These are phyloP conservation scores for Lysandra coridon DNA, from an alignment of 2,888 invertebrate genomes.

Conservation along the genomic window DNA sequence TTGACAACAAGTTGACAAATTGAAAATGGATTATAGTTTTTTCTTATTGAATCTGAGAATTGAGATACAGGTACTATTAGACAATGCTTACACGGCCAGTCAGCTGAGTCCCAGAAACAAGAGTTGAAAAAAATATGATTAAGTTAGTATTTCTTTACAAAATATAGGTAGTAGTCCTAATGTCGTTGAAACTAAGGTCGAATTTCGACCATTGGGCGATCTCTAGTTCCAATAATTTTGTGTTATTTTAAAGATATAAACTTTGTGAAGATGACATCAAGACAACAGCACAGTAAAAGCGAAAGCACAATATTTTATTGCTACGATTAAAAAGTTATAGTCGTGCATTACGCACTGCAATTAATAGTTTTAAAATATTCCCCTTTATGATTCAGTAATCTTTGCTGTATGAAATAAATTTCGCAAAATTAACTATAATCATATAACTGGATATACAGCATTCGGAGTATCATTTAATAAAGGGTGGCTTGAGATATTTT, in stretches of 20 bases:
- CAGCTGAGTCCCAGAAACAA: no score
- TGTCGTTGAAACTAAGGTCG: no score
- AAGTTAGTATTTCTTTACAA: no score
- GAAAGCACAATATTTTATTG: background rate
- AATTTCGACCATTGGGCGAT: no score
- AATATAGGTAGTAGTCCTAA: no score
- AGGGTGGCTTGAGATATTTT: background rate
- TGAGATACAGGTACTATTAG: no score
- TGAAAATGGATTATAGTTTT: no score
- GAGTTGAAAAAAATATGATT: no score
- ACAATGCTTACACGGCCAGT: no score
- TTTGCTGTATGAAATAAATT: background rate
- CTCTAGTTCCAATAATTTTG: background rate
- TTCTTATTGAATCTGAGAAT: no score
- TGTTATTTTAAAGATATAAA: background rate
- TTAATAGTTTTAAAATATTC: background rate
- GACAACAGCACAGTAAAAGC: background rate
- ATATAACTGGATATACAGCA: background rate
- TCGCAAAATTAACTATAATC: background rate
- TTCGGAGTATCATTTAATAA: background rate
- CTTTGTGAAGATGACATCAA: background rate
- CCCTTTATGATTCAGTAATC: background rate
- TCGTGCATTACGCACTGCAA: background rate
- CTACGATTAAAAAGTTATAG: background rate
- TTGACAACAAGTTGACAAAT: no score